phyloP scores from a whole-genome alignment of 2,113 vertebrate species.

The Rhagologus leucostigma region DNA sequence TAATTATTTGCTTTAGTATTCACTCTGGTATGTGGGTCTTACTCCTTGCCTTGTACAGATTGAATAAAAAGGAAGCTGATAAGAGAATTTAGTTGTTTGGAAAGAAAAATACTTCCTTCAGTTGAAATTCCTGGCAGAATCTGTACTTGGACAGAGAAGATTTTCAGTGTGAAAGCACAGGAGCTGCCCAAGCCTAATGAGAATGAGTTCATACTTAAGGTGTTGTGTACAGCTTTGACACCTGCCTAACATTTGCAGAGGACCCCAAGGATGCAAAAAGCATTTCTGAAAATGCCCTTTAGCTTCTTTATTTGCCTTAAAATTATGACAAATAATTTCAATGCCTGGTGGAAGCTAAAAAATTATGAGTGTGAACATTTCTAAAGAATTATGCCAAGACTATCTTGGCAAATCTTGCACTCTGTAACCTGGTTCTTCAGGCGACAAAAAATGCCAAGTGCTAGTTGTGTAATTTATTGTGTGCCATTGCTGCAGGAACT shows the following conservation, averaged over 20 bases:
- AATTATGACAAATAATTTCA: background rate
- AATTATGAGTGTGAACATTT: background rate
- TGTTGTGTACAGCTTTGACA: background rate
- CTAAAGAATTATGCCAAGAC: background rate
- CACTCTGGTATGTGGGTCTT: background rate
- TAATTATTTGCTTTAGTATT: background rate
- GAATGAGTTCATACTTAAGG: background rate
- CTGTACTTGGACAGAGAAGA: background rate
- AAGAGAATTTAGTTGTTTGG: background rate
- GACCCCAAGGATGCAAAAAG: background rate
- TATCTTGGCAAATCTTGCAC: background rate
- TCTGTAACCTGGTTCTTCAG: background rate
- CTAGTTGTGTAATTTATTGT: background rate
- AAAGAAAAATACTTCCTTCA: background rate
- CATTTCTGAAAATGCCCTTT: background rate
- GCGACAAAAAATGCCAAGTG: background rate
- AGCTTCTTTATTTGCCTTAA: background rate
- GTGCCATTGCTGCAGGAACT: background rate
- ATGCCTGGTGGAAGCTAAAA: background rate
- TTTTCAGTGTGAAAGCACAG: background rate
- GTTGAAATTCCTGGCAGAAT: background rate
- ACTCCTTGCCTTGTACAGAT: background rate
- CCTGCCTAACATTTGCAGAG: background rate
- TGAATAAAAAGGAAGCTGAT: background rate
- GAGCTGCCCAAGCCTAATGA: background rate